Evolutionary conservation across 2,797 vertebrate genomes (phyloP).

Genomic region (Labeo calbasu): DNA sequence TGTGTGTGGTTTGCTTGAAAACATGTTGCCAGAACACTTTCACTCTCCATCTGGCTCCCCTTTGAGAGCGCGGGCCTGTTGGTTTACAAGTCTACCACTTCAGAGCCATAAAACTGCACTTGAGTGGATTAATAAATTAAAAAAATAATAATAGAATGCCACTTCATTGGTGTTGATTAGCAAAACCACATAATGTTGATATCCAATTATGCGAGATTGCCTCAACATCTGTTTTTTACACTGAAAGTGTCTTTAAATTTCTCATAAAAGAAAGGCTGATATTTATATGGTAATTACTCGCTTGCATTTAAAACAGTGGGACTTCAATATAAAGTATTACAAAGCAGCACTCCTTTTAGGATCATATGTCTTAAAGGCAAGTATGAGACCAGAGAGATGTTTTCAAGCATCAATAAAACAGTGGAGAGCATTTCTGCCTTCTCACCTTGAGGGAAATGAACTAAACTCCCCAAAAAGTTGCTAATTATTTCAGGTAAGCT

Average conservation of each 20-base stretch:
- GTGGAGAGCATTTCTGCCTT: neutral
- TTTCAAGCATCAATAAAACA: constrained; percentile 47
- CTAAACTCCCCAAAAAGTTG: neutral
- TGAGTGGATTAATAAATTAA: constrained; percentile 67
- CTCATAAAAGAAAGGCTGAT: constrained; percentile 60
- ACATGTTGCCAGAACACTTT: constrained; percentile 54
- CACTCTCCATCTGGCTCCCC: constrained; percentile 56
- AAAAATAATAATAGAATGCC: constrained; percentile 59
- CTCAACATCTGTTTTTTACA: constrained; percentile 65
- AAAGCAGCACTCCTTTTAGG: constrained; percentile 46
- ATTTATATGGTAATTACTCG: constrained; percentile 68
- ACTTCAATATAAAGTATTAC: constrained; percentile 53
- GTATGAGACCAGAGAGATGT: constrained; percentile 26
- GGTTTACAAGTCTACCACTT: constrained; percentile 67
- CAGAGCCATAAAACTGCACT: constrained; percentile 71
- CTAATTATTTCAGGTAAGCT: neutral
- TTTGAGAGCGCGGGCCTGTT: constrained; percentile 53
- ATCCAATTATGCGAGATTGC: constrained; percentile 67
- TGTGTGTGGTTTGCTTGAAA: constrained; percentile 42
- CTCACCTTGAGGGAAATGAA: neutral
- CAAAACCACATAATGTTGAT: constrained; percentile 63
- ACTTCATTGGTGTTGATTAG: constrained; percentile 68
- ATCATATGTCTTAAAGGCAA: constrained; percentile 24
- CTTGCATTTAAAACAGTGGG: constrained; percentile 61
- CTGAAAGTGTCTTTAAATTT: constrained; percentile 62